Evolutionary conservation across 2,888 invertebrate species (phyloP).

Genomic region (Ochropleura plecta): DNA sequence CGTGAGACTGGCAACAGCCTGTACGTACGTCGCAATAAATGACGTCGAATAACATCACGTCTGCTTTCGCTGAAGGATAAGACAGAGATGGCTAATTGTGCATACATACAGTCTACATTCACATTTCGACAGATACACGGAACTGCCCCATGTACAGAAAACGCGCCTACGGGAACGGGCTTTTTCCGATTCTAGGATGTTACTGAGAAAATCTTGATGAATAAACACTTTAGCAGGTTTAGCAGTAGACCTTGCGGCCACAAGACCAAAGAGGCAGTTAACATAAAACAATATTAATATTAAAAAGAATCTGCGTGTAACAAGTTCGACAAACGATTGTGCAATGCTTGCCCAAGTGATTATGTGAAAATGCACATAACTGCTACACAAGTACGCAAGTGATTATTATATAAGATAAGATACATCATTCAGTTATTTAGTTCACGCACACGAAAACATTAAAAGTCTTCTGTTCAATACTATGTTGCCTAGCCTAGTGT

Average conservation of each 20-base stretch:
- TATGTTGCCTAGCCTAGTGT: conserved; percentile 7
- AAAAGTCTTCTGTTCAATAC: conserved; percentile 2
- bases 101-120: neutral
- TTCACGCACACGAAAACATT: conserved; percentile 29
- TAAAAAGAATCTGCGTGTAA: conserved; percentile 22
- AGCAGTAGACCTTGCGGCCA: neutral
- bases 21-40: conserved; percentile 29
- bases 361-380: conserved; percentile 56
- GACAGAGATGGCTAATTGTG: neutral
- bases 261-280: neutral
- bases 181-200: neutral
- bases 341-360: conserved; percentile 46
- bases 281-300: conserved; percentile 24
- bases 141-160: neutral
- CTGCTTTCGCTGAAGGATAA: neutral
- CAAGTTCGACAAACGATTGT: conserved; percentile 50
- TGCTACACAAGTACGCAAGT: conserved; percentile 21
- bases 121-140: neutral
- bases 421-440: conserved; percentile 44
- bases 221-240: neutral
- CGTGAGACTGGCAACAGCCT: conserved; percentile 80
- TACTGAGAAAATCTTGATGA: neutral
- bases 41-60: conserved; percentile 4
- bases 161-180: neutral
- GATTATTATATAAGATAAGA: conserved; percentile 48